These are phyloP conservation scores for Standfussiana lucernea DNA, from an alignment of 2,888 invertebrate genomes.

Conservation along the genomic window DNA sequence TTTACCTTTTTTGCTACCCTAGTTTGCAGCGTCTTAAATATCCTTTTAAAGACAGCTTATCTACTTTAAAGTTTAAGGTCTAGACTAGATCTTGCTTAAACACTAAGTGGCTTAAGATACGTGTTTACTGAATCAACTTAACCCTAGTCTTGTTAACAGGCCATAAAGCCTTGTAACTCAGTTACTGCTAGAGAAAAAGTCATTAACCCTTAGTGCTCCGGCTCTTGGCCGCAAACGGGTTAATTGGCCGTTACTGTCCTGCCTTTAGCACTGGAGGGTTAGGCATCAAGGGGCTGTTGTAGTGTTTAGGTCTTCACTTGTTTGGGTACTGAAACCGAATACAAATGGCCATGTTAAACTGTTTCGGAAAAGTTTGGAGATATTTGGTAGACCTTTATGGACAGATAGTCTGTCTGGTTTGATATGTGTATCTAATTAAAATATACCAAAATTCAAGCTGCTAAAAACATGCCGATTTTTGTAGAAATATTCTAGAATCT, in stretches of 20 bases:
- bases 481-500: background rate
- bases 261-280: slow-evolving; percentile 30
- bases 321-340: slow-evolving; percentile 8
- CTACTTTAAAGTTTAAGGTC: slow-evolving; percentile 23
- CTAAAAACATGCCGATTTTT: no score
- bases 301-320: slow-evolving; percentile 40
- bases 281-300: slow-evolving; percentile 13
- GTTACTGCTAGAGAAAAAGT: slow-evolving; percentile 61
- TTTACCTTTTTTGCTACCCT: slow-evolving; percentile 7
- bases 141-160: slow-evolving; percentile 45
- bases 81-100: slow-evolving; percentile 26
- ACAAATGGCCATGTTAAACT: slow-evolving; percentile 8
- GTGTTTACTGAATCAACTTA: slow-evolving; percentile 54
- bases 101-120: slow-evolving; percentile 39
- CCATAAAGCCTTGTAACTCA: slow-evolving; percentile 54
- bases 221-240: slow-evolving; percentile 46
- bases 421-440: background rate
- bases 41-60: background rate
- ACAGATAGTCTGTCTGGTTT: background rate
- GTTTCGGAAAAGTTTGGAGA: background rate
- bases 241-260: slow-evolving; percentile 57
- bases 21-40: slow-evolving; percentile 20
- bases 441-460: background rate
- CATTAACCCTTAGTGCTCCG: slow-evolving; percentile 54
- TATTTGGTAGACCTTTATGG: background rate